phyloP scores from a whole-genome alignment of 2,797 vertebrate genomes.

The Tragopan temminckii region DNA sequence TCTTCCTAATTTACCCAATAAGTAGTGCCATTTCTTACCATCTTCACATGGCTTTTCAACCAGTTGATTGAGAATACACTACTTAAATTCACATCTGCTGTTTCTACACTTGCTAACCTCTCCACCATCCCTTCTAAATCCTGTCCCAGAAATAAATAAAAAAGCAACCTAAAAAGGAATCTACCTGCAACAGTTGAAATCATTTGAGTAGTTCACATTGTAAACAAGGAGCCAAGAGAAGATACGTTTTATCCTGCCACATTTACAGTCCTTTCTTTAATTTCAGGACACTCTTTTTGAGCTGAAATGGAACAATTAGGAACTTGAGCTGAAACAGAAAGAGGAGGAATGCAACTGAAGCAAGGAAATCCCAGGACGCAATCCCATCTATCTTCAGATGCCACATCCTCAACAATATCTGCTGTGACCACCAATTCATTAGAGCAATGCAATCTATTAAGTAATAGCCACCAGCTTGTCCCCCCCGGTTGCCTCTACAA shows the following conservation, averaged over 20 bases:
- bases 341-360: not conserved
- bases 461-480: not conserved
- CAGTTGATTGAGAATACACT: not conserved
- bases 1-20: not conserved
- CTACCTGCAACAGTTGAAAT: not conserved
- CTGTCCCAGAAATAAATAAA: not conserved
- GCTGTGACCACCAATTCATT: constrained; percentile 44
- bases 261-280: not conserved
- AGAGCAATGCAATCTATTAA: constrained; percentile 8
- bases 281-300: not conserved
- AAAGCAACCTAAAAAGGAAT: not conserved
- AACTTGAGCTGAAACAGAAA: not conserved
- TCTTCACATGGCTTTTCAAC: not conserved
- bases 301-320: not conserved
- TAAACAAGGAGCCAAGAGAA: not conserved
- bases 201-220: not conserved
- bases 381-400: constrained; percentile 30
- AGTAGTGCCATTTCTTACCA: not conserved
- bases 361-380: constrained; percentile 7
- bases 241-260: not conserved
- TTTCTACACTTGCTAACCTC: not conserved
- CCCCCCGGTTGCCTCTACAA: not conserved
- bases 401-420: constrained; percentile 3
- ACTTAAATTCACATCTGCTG: not conserved
- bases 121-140: not conserved